Evolutionary conservation across 2,888 invertebrate genomes (phyloP), one percentile per base, ranked within the genome.

Genomic region (Nesidiocoris tenuis): DNA sequence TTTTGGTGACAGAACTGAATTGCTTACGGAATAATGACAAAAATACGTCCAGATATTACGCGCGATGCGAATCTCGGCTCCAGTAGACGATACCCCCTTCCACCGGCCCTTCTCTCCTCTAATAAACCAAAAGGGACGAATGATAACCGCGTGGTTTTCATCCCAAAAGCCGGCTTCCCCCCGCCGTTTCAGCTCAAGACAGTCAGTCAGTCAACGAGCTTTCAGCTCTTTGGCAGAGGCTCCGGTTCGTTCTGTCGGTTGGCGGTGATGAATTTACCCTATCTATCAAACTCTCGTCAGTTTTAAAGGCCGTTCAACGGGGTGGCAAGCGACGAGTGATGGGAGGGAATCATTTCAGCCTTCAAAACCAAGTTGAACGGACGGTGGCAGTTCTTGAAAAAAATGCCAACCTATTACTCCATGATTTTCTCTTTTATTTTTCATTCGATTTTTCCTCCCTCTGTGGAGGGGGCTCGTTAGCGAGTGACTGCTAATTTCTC

Each of bases 261-360:
- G 5, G 39, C 39, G 12, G 39, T 39, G 39, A 39, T 39, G 39
- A 39, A 39, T 39, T 39, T 39, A 39, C 39, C 39, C 39, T 39
- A 39, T 39, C 39, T 39, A 39, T 39, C 39, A 39, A 39, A 39
- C 39, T 39, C 39, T 39, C 39, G 39, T 39, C 39, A 39, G 39
- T 7, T 39, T 39, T 39, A 39, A 39, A 39, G 39, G 39, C 39
- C 39, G 39, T 39, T 39, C 39, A 39, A 39, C 39, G 39, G 39
- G 18, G 57, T 21, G 68, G 21, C 22, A 21, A 19, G 55, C 21
- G 54, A 24, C 22, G 59, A 23, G 23, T 68, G 68, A 68, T 68
- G 68, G 22, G 56, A 0, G 68, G 24, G 68, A 68, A 68, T 68
- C 57, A 68, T 68, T 68, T 68, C 39, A 39, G 23, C 56, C 68